A percentile compares a stretch with the other conserved stretches of the same genome.
phyloP scores from a whole-genome alignment of 1,140 invertebrate genomes.

The Musca vetustissima region DNA sequence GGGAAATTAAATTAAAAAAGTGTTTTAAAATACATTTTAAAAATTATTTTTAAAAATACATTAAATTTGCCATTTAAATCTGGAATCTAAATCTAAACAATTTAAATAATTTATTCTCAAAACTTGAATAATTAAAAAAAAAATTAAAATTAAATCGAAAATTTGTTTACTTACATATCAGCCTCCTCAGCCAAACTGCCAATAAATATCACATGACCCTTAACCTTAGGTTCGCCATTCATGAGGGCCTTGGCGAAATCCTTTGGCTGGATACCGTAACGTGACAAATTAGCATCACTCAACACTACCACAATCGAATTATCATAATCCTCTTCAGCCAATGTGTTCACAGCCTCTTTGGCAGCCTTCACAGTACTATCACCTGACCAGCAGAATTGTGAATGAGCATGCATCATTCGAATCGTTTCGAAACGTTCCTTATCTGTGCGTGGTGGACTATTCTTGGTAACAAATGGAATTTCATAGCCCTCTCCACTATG shows the following conservation, averaged over 20 bases:
- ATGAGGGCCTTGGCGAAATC: constrained; percentile 74
- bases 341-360: constrained; percentile 69
- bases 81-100: too few species aligned
- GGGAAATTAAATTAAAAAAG: not conserved
- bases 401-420: constrained; percentile 89
- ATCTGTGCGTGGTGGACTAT: constrained; percentile 80
- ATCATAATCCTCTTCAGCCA: constrained; percentile 78
- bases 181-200: constrained; percentile 94
- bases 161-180: constrained; percentile 61
- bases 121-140: too few species aligned
- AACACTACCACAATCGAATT: constrained; percentile 88
- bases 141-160: not conserved
- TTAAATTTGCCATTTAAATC: too few species aligned
- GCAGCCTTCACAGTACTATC: constrained; percentile 89
- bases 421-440: constrained; percentile 82
- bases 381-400: constrained; percentile 88
- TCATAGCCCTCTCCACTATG: constrained; percentile 89
- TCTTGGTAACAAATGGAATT: constrained; percentile 72
- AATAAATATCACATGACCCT: constrained; percentile 92
- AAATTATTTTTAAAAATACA: too few species aligned
- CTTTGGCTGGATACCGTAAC: constrained; percentile 88
- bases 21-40: too few species aligned
- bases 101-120: too few species aligned
- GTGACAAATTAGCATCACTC: constrained; percentile 91
- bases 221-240: constrained; percentile 69